These are phyloP conservation scores for Triplophysa rosa DNA, from an alignment of 2,113 vertebrate genomes.

Conservation along the genomic window DNA sequence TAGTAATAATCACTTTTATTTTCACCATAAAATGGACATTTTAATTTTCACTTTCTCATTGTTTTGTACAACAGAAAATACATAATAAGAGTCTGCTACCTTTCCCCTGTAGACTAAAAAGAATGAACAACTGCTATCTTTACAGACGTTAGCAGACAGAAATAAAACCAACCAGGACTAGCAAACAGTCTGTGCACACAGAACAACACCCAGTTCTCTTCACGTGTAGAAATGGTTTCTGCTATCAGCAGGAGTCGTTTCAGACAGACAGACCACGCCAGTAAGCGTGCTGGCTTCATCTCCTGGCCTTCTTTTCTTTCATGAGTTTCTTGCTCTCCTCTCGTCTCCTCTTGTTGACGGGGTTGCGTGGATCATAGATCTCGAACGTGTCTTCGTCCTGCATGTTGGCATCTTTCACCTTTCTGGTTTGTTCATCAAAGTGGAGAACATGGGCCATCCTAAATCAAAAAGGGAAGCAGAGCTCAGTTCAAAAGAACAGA, in stretches of 20 bases:
- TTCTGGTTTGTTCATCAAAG: conserved; percentile 93
- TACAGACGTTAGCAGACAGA: background rate
- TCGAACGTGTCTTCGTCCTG: conserved; percentile 97
- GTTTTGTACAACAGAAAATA: background rate
- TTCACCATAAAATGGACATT: too few species aligned
- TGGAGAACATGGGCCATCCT: conserved; percentile 97
- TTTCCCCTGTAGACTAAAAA: background rate
- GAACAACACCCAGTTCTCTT: background rate
- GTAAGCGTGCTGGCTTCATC: conserved; percentile 62
- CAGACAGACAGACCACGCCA: background rate
- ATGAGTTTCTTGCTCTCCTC: conserved; percentile 98
- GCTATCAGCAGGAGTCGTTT: background rate
- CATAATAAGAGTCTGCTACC: background rate
- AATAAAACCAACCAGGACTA: background rate
- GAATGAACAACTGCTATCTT: background rate
- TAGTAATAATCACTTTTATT: conserved; percentile 7
- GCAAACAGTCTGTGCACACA: background rate
- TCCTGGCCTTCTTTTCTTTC: conserved; percentile 92
- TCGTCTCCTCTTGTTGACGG: conserved; percentile 91
- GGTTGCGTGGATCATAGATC: conserved; percentile 96
- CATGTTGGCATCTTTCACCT: conserved; percentile 95
- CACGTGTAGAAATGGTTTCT: background rate
- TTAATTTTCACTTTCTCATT: background rate
- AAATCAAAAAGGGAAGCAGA: conserved; percentile 61
- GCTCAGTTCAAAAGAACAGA: conserved; percentile 56